Conservation (phyloP, 2,888 invertebrate species). For the Metopia argyrocephala region DNA sequence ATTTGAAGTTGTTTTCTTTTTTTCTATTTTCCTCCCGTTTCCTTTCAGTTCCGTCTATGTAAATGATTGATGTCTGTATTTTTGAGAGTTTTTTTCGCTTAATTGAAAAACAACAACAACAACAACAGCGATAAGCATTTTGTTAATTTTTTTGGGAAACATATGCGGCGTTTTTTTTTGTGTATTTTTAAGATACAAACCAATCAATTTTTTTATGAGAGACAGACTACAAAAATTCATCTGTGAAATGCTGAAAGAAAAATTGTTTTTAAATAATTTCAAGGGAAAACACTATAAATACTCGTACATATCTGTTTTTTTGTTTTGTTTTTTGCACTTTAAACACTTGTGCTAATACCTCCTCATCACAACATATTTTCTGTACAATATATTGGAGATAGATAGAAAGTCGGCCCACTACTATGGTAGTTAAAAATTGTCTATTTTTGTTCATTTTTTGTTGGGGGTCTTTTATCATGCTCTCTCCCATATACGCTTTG, state of each 20-base stretch:
- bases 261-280: background rate
- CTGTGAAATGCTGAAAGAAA: background rate
- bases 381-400: background rate
- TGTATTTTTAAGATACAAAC: background rate
- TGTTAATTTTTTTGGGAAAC: background rate
- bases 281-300: background rate
- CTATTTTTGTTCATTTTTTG: background rate
- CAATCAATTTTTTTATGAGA: background rate
- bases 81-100: background rate
- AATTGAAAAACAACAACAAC: slow-evolving; percentile 9
- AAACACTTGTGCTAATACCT: slow-evolving; percentile 15
- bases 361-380: background rate
- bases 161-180: background rate
- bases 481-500: background rate
- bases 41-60: background rate
- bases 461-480: background rate
- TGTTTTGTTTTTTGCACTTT: slow-evolving; percentile 38
- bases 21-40: background rate
- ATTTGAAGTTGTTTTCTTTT: too few relatives aligned
- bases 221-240: background rate
- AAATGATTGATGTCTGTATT: background rate
- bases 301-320: too few relatives aligned
- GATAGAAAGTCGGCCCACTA: background rate
- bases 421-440: background rate
- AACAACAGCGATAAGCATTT: background rate